These are phyloP conservation scores for Heliconius aoede DNA, from an alignment of 2,888 invertebrate genomes.

Conservation along the genomic window DNA sequence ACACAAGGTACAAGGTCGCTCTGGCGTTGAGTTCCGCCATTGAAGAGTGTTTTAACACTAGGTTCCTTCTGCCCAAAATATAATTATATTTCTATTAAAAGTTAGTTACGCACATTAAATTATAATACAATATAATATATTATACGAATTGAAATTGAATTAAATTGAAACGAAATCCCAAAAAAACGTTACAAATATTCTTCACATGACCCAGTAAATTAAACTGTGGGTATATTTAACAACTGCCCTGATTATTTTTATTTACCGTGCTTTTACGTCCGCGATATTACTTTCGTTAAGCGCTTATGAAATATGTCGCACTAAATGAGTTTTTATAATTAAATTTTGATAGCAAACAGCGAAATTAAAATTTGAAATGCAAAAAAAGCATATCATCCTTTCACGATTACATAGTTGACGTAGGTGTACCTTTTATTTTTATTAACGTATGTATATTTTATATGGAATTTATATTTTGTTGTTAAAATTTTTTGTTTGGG, in stretches of 20 bases:
- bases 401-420: not conserved
- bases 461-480: too few species aligned
- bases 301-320: constrained; percentile 26
- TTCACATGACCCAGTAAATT: constrained; percentile 31
- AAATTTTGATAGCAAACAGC: not conserved
- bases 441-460: not conserved
- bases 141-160: not conserved
- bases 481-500: too few species aligned
- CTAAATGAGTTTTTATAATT: constrained; percentile 15
- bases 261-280: constrained; percentile 20
- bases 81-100: not conserved
- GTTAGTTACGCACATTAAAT: not conserved
- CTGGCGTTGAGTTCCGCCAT: too few species aligned
- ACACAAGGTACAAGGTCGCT: too few species aligned
- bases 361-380: not conserved
- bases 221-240: constrained; percentile 31
- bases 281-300: constrained; percentile 35
- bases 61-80: not conserved
- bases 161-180: constrained; percentile 2
- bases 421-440: not conserved
- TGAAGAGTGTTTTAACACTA: too few species aligned
- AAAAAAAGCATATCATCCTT: not conserved
- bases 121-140: not conserved
- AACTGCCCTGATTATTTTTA: constrained; percentile 30
- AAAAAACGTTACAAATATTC: constrained; percentile 19